These are phyloP conservation scores for Palloptera scutellata DNA, from an alignment of 2,888 invertebrate species.

Conservation along the genomic window DNA sequence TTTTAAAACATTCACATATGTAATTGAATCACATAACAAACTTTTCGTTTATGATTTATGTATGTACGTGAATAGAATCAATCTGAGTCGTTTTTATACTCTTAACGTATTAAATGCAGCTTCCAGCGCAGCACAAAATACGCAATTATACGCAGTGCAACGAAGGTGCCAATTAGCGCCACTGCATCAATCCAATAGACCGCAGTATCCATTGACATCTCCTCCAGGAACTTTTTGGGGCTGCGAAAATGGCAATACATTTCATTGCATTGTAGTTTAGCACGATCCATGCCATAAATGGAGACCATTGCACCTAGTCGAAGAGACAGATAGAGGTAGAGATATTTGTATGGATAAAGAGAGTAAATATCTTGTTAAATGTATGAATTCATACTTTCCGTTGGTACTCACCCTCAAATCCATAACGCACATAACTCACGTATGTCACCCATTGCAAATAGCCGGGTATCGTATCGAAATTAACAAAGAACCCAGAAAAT, in stretches of 20 bases:
- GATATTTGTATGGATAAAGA: neutral
- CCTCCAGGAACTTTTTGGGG: conserved; percentile 82
- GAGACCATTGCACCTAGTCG: conserved; percentile 78
- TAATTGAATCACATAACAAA: too few species aligned
- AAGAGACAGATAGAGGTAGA: neutral
- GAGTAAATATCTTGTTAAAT: neutral
- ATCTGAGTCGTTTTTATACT: too few species aligned
- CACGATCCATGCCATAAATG: conserved; percentile 87
- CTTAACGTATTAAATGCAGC: conserved; percentile 68
- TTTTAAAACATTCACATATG: too few species aligned
- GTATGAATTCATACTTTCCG: neutral
- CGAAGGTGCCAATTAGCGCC: conserved; percentile 81
- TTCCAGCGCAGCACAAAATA: conserved; percentile 86
- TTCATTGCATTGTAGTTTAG: conserved; percentile 81
- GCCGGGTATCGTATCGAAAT: conserved; percentile 87
- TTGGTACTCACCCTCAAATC: conserved; percentile 76
- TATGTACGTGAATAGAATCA: too few species aligned
- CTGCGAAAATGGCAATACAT: conserved; percentile 85
- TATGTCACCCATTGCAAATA: conserved; percentile 91
- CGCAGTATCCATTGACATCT: conserved; percentile 82
- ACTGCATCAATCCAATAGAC: conserved; percentile 85
- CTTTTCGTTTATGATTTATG: too few species aligned
- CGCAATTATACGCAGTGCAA: conserved; percentile 79
- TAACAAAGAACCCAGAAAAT: conserved; percentile 95
- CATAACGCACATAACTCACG: conserved; percentile 88